Conservation (phyloP, 2,888 invertebrate species). For the Mechanitis mazaeus region DNA sequence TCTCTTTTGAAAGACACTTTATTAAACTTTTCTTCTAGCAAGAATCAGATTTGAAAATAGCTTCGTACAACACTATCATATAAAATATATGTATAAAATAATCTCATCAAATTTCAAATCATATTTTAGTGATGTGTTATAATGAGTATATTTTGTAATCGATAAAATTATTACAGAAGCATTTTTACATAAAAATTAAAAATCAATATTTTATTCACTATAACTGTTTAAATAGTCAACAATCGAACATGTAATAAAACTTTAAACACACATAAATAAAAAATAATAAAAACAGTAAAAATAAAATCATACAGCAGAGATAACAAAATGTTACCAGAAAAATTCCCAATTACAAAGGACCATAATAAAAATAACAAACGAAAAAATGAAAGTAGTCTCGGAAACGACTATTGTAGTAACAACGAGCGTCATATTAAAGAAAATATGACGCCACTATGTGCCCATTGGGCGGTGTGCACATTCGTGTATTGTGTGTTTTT, state of each 20-base stretch:
- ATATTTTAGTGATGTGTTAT: too few relatives aligned
- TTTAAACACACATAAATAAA: neutral
- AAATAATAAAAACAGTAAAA: neutral
- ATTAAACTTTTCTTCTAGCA: too few relatives aligned
- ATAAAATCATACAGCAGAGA: neutral
- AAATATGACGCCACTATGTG: slow-evolving; percentile 50
- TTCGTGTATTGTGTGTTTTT: slow-evolving; percentile 4
- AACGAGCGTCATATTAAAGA: slow-evolving; percentile 46
- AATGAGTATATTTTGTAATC: too few relatives aligned
- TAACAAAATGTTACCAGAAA: slow-evolving; percentile 7
- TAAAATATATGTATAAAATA: too few relatives aligned
- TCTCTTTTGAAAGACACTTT: too few relatives aligned
- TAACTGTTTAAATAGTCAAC: too few relatives aligned
- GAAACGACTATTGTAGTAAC: slow-evolving; percentile 43
- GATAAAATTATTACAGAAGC: too few relatives aligned
- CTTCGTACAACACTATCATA: too few relatives aligned
- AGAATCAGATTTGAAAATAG: too few relatives aligned
- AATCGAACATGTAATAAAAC: neutral
- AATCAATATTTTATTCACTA: too few relatives aligned
- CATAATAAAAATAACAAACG: slow-evolving; percentile 29
- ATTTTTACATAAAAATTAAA: too few relatives aligned
- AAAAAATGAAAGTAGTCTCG: slow-evolving; percentile 42
- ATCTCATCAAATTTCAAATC: too few relatives aligned
- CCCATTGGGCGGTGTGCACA: slow-evolving; percentile 30
- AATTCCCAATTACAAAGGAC: slow-evolving; percentile 28